Percentiles rank a stretch among this genome's conserved stretches.
Evolutionary conservation across 2,888 invertebrate species (phyloP).

Genomic region (Andrena bucephala): DNA sequence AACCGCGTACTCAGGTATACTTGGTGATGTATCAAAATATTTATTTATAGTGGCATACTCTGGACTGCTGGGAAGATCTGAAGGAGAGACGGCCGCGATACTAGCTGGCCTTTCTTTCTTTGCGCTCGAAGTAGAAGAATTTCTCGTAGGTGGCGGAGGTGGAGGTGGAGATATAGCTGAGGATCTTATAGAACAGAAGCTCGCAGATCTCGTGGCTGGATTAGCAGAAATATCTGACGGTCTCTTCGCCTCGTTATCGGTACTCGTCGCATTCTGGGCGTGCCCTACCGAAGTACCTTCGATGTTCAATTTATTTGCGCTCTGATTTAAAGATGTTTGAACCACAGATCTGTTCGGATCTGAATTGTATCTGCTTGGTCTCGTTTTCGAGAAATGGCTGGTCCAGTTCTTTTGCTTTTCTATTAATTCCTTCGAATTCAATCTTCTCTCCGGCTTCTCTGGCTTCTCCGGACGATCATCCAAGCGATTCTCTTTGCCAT

Average conservation of each 20-base stretch:
- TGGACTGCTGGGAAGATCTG: conserved; percentile 76
- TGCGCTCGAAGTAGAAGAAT: conserved; percentile 75
- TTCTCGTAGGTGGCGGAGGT: conserved; percentile 81
- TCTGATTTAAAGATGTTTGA: conserved; percentile 82
- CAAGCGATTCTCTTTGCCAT: conserved; percentile 80
- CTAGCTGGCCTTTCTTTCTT: conserved; percentile 80
- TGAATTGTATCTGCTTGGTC: conserved; percentile 88
- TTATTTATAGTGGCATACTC: conserved; percentile 81
- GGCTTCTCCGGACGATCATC: conserved; percentile 89
- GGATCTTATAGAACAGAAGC: conserved; percentile 86
- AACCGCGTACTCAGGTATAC: conserved; percentile 82
- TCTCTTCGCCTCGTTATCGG: conserved; percentile 59
- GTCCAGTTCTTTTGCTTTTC: conserved; percentile 97
- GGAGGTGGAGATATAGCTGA: conserved; percentile 86
- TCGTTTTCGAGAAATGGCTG: conserved; percentile 94
- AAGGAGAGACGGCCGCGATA: conserved; percentile 74
- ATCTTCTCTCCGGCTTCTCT: conserved; percentile 93
- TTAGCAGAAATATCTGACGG: conserved; percentile 62
- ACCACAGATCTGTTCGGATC: conserved; percentile 88
- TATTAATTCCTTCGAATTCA: conserved; percentile 93
- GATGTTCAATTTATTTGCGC: conserved; percentile 70
- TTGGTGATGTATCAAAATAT: conserved; percentile 76
- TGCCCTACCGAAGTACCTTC: conserved; percentile 62
- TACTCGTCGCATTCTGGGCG: conserved; percentile 40
- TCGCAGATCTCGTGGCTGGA: conserved; percentile 86